Conservation (phyloP, 2,797 vertebrate species). For the Coracias cyanogaster region DNA sequence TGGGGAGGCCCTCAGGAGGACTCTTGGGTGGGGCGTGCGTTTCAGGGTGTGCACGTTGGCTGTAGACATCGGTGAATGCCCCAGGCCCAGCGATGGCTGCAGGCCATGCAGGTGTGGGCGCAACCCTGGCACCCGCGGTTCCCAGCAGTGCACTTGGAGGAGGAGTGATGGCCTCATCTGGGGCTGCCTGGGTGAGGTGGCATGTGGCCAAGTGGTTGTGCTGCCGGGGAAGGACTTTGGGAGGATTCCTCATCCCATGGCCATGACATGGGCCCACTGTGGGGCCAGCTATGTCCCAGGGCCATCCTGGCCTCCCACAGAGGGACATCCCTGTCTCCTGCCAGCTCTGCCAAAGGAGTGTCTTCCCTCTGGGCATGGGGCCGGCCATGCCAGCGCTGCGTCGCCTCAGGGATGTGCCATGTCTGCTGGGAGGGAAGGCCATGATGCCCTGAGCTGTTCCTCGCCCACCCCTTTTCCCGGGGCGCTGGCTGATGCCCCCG, state of each 20-base stretch:
- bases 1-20: rapidly evolving
- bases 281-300: rapidly evolving
- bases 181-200: background rate
- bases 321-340: rapidly evolving
- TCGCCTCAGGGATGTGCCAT: rapidly evolving
- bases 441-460: rapidly evolving
- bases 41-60: rapidly evolving
- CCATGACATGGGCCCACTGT: rapidly evolving
- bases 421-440: rapidly evolving
- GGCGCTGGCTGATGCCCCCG: background rate
- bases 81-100: rapidly evolving
- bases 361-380: rapidly evolving
- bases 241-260: rapidly evolving
- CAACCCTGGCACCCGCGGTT: rapidly evolving
- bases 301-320: too few species aligned
- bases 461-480: background rate
- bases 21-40: background rate
- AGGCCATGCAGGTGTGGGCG: rapidly evolving
- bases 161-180: rapidly evolving
- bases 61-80: rapidly evolving
- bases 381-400: background rate
- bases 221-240: background rate
- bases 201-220: background rate
- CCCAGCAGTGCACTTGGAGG: background rate
- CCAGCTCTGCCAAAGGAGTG: rapidly evolving